Conservation (phyloP, 2,888 invertebrate species). For the Blomia tropicalis region DNA sequence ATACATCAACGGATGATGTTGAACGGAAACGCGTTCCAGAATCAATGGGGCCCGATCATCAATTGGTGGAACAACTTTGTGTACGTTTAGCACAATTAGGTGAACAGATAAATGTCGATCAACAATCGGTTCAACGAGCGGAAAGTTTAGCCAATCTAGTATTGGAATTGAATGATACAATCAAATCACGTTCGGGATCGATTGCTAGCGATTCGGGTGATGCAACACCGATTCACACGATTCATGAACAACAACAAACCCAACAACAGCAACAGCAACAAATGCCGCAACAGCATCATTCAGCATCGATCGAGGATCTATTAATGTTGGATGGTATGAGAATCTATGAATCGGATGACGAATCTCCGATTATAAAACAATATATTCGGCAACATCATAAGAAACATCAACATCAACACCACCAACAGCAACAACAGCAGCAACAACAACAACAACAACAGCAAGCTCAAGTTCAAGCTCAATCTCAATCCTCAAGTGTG, state of each 20-base stretch:
- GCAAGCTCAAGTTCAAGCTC: neutral
- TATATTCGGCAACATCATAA: neutral
- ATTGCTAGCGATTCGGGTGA: neutral
- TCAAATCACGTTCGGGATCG: neutral
- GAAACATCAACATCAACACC: too few species aligned
- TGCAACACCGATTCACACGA: neutral
- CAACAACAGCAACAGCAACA: too few species aligned
- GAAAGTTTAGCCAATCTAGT: neutral
- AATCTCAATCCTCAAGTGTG: neutral
- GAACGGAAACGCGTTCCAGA: neutral
- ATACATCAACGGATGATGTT: neutral
- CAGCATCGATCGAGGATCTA: slow-evolving; percentile 3
- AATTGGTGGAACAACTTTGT: neutral
- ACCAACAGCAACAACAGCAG: neutral
- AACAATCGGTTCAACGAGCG: neutral
- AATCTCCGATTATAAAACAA: neutral
- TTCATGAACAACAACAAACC: neutral
- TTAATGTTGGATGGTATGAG: neutral
- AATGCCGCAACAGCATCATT: too few species aligned
- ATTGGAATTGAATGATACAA: slow-evolving; percentile 3
- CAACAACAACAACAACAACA: neutral
- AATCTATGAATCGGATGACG: slow-evolving; percentile 6
- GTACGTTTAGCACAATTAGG: neutral
- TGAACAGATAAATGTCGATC: neutral
- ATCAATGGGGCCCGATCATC: neutral